These are phyloP conservation scores for Amblyraja radiata DNA, from an alignment of 2,797 vertebrate genomes.

Conservation along the genomic window DNA sequence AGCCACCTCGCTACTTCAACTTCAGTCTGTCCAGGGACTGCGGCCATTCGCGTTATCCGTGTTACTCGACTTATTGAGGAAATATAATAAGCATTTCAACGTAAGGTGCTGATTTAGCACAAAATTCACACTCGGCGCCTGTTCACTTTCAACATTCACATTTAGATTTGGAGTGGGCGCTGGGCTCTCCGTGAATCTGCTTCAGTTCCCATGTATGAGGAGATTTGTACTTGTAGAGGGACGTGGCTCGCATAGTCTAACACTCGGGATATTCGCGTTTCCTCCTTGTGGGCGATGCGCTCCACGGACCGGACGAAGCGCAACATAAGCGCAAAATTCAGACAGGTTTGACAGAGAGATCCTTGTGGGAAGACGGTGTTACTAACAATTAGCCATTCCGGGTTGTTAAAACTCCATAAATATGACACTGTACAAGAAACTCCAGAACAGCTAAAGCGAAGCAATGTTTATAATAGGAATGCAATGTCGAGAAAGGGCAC, in stretches of 20 bases:
- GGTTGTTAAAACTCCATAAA: neutral
- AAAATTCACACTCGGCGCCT: neutral
- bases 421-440: neutral
- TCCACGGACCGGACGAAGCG: neutral
- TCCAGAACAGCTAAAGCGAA: neutral
- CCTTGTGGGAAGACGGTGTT: neutral
- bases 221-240: neutral
- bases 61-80: neutral
- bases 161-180: neutral
- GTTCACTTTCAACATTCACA: too few relatives aligned
- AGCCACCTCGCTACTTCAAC: neutral
- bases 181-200: neutral
- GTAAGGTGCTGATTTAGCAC: neutral
- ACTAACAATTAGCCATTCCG: neutral
- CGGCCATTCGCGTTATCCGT: neutral
- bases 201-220: neutral
- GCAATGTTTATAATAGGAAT: too few relatives aligned
- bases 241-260: neutral
- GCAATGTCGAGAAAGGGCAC: neutral
- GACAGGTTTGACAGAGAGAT: neutral
- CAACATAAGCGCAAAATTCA: neutral
- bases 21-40: neutral
- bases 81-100: too few relatives aligned
- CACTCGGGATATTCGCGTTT: neutral
- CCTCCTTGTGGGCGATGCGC: neutral